Evolutionary conservation across 2,888 invertebrate genomes (phyloP), one percentile per base, ranked within the genome.

Genomic region (Drosophila limbata): DNA sequence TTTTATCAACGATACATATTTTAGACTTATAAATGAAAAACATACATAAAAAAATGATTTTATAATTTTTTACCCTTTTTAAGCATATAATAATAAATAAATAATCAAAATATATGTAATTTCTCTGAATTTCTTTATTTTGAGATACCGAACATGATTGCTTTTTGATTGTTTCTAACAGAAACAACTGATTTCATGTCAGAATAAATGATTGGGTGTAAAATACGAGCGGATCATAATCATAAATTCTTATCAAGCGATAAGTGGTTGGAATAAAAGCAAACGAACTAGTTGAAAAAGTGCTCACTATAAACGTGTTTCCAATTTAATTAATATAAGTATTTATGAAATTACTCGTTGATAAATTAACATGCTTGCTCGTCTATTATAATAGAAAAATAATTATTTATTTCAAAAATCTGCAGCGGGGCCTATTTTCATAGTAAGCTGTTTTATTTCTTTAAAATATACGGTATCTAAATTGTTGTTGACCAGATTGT

Each of bases 1-100:
- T 91, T 92, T 13, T 94, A 94, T 71, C 90, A 93, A 73, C 77
- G 91, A 56, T 91, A 80, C 66, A 83, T 90, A 3, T 37, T 37
- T 37, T 37, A 37, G 37, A 37, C 8, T 3, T 31, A 31, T 31
- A 10, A 31, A 10, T 10, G 31, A 8, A 31, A 31, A 31, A 10
- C 31, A 31, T 9, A 3, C 9, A 31, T 31, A n/a, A 4, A 37
- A n/a, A 35, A n/a, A 13, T n/a, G n/a, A n/a, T n/a, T 37, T 10
- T 5, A 37, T n/a, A 33, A 13, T 4, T 37, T n/a, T n/a, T 37
- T n/a, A n/a, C n/a, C 5, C n/a, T 37, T 37, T 11, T 2, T 2
- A 37, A 6, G 35, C 6, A 35, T 5, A n/a, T 6, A 37, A 37
- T 37, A n/a, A 25, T 25, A 25, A 25, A 25, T 25, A 25, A 25